Evolutionary conservation across 2,888 invertebrate genomes (phyloP).

Genomic region (Anthrax anthrax): DNA sequence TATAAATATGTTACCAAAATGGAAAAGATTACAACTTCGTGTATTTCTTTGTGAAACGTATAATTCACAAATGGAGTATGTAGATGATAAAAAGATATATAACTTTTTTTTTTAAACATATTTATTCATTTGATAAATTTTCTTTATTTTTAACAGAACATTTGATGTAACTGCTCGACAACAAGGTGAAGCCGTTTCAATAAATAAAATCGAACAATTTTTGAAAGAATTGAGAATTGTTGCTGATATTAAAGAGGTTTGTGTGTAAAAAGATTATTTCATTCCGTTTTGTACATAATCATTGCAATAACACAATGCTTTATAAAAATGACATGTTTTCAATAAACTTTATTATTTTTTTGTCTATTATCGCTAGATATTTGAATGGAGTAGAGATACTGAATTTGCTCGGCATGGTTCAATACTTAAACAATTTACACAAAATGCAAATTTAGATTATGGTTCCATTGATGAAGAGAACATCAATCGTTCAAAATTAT

Average conservation of each 20-base stretch:
- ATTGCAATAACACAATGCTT: too few species aligned
- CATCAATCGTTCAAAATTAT: conserved; percentile 34
- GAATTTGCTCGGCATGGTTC: conserved; percentile 35
- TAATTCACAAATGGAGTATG: conserved; percentile 14
- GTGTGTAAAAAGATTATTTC: too few species aligned
- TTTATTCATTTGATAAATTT: not conserved
- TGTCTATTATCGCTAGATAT: conserved; percentile 36
- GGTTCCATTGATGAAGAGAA: conserved; percentile 33
- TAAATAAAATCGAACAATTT: conserved; percentile 46
- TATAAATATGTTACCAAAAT: conserved; percentile 76
- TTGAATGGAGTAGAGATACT: conserved; percentile 45
- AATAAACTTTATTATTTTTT: too few species aligned
- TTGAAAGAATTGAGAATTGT: conserved; percentile 75
- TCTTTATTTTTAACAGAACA: conserved; percentile 15
- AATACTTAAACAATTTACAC: conserved; percentile 30
- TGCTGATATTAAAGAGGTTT: conserved; percentile 44
- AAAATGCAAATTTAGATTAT: conserved; percentile 22
- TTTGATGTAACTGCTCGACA: conserved; percentile 24
- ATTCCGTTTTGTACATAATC: too few species aligned
- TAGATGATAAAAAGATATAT: not conserved
- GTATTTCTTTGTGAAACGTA: conserved; percentile 67
- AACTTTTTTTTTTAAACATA: not conserved
- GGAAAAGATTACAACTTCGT: conserved; percentile 75
- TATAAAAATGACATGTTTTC: too few species aligned
- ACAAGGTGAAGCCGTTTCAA: conserved; percentile 26